Evolutionary conservation across 2,888 invertebrate species (phyloP).

Genomic region (Adelphocoris suturalis): DNA sequence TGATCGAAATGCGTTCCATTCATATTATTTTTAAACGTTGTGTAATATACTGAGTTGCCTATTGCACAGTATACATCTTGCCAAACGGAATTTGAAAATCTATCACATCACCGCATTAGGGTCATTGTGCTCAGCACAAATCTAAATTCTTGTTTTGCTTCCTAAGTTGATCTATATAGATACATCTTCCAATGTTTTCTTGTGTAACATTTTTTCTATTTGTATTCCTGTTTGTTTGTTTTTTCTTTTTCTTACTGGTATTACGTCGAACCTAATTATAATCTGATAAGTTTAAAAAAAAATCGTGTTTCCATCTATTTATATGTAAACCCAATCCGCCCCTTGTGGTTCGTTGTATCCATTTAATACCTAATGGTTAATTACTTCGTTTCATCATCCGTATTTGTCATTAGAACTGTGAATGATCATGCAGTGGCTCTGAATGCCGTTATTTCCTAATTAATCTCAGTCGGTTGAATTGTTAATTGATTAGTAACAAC

Average conservation of each 20-base stretch:
- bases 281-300: background rate
- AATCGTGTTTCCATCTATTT: too few relatives aligned
- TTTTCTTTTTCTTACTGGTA: background rate
- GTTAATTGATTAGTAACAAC: background rate
- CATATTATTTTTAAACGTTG: background rate
- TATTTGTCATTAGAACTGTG: background rate
- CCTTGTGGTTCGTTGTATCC: too few relatives aligned
- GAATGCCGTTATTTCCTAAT: too few relatives aligned
- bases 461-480: too few relatives aligned
- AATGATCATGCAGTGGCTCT: too few relatives aligned
- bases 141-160: constrained; percentile 7
- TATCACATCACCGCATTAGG: background rate
- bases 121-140: constrained; percentile 3
- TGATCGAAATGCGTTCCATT: constrained; percentile 19
- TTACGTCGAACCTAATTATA: background rate
- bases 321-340: too few relatives aligned
- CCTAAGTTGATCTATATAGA: background rate
- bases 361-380: too few relatives aligned
- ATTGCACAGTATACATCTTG: constrained; percentile 1
- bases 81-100: background rate
- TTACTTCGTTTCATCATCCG: background rate
- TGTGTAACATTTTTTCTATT: background rate
- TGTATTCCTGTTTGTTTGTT: background rate
- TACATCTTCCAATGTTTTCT: constrained; percentile 2
- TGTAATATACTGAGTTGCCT: background rate